Evolutionary conservation across 2,888 invertebrate species (phyloP).

Genomic region (Drosophila setosimentum): DNA sequence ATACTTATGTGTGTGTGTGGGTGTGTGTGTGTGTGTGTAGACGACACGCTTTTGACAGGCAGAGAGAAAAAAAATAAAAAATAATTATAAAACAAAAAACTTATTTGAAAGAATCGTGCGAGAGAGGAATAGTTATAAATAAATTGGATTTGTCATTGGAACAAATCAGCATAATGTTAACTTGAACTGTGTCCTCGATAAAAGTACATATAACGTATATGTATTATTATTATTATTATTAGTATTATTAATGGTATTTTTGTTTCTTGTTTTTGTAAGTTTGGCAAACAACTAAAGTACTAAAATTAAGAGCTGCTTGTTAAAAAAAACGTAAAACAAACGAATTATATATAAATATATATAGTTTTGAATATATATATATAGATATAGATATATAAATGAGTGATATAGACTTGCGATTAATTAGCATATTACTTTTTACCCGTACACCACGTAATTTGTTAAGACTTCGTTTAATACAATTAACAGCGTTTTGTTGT

Average conservation of each 20-base stretch:
- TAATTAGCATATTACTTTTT: slow-evolving; percentile 42
- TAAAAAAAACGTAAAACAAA: slow-evolving; percentile 1
- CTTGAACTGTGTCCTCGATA: slow-evolving; percentile 81
- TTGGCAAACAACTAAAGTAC: slow-evolving; percentile 57
- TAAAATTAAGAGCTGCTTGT: slow-evolving; percentile 31
- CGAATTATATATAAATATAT: not conserved
- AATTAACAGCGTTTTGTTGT: slow-evolving; percentile 42
- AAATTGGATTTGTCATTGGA: slow-evolving; percentile 41
- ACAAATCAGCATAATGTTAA: slow-evolving; percentile 81
- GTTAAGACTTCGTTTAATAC: slow-evolving; percentile 63
- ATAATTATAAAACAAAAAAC: slow-evolving; percentile 30
- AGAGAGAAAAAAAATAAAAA: slow-evolving; percentile 28
- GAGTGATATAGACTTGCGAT: slow-evolving; percentile 23
- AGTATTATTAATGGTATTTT: slow-evolving; percentile 39
- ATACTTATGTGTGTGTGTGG: not conserved
- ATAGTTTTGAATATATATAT: slow-evolving; percentile 1
- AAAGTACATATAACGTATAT: slow-evolving; percentile 31
- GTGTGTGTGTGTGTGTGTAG: slow-evolving; percentile 26
- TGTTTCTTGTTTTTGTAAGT: slow-evolving; percentile 14
- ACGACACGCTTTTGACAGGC: slow-evolving; percentile 53
- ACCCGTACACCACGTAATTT: slow-evolving; percentile 70
- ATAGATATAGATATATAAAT: slow-evolving; percentile 9
- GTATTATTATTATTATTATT: slow-evolving; percentile 27
- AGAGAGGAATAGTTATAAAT: slow-evolving; percentile 29
- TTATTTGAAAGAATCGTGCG: slow-evolving; percentile 30